Evolutionary conservation across 2,113 vertebrate genomes (phyloP).

Genomic region (Myrmecobius fasciatus): DNA sequence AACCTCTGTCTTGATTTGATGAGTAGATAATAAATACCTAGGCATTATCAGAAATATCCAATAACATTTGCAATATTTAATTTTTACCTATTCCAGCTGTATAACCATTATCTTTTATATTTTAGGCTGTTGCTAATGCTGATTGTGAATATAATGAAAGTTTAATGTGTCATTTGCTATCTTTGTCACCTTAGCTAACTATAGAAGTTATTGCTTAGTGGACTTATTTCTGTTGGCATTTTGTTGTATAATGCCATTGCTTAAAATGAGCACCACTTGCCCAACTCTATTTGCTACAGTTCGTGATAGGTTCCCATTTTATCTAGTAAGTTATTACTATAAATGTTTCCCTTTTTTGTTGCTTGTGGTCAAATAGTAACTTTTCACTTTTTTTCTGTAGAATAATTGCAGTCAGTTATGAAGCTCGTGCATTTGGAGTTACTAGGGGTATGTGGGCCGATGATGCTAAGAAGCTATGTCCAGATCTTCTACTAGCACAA

Average conservation of each 20-base stretch:
- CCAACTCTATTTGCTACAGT: background rate
- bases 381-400: constrained; percentile 78
- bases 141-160: background rate
- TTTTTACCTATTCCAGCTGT: background rate
- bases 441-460: constrained; percentile 94
- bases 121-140: background rate
- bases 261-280: background rate
- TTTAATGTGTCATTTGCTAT: background rate
- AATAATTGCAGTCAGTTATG: constrained; percentile 97
- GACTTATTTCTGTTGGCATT: background rate
- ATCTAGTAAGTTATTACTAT: background rate
- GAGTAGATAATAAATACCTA: background rate
- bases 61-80: background rate
- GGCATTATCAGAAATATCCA: background rate
- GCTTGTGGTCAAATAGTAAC: constrained; percentile 35
- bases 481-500: constrained; percentile 90
- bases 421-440: constrained; percentile 94
- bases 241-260: background rate
- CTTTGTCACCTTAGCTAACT: background rate
- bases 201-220: background rate
- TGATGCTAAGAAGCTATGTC: constrained; percentile 94
- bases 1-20: background rate
- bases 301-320: background rate
- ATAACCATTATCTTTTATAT: background rate
- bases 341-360: constrained; percentile 1